Evolutionary conservation across 2,888 invertebrate species (phyloP).

Genomic region (Epicampocera succincta): DNA sequence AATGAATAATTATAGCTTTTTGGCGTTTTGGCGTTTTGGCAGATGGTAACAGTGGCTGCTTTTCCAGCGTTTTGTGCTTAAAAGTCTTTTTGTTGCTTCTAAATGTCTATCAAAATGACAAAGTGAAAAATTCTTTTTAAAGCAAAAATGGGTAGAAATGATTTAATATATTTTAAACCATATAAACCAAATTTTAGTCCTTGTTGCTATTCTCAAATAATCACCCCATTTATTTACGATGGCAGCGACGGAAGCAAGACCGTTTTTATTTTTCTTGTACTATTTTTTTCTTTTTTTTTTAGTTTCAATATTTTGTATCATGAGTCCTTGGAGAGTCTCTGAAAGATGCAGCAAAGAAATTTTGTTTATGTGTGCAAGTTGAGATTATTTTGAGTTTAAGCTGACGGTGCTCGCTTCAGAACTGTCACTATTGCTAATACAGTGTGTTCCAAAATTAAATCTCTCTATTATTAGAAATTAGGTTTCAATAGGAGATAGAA

Average conservation of each 20-base stretch:
- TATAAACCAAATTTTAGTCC: constrained; percentile 14
- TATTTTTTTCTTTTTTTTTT: constrained; percentile 1
- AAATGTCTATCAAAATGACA: constrained; percentile 62
- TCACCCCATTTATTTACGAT: background rate
- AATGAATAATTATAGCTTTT: constrained; percentile 46
- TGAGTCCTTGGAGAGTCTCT: constrained; percentile 30
- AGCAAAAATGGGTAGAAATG: background rate
- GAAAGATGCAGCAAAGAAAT: constrained; percentile 20
- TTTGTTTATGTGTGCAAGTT: constrained; percentile 20
- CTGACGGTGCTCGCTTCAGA: background rate
- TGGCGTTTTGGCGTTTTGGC: constrained; percentile 31
- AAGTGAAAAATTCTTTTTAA: constrained; percentile 30
- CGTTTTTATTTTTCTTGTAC: no score
- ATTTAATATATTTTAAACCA: constrained; percentile 26
- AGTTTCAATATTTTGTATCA: constrained; percentile 38
- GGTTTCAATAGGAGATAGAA: no score
- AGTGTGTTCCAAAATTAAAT: background rate
- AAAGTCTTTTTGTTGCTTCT: background rate
- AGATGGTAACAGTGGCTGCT: constrained; percentile 23
- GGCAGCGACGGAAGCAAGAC: background rate
- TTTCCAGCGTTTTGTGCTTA: background rate
- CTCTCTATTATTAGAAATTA: no score
- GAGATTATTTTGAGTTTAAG: constrained; percentile 18
- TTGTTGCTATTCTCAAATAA: constrained; percentile 1
- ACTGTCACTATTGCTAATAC: background rate